Evolutionary conservation across 2,113 vertebrate genomes (phyloP), one percentile per base, ranked within the genome.

Genomic region (Apteryx owenii): DNA sequence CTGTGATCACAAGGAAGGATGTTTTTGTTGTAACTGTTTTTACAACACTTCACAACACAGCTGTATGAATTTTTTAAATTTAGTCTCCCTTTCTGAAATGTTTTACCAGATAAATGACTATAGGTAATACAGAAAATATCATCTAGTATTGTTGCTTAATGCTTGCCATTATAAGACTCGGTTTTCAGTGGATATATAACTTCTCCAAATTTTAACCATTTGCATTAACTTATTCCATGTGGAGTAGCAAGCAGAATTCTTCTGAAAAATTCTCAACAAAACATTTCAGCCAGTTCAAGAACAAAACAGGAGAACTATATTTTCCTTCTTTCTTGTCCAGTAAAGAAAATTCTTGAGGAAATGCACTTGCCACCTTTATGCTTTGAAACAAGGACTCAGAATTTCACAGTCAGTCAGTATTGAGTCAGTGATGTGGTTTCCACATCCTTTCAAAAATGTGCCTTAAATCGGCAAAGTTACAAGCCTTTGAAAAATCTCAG

Each of bases 1-100:
- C 76, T 60, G 36, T 71, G 77, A 83, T 89, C 56, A 82, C 56
- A 82, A 89, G 60, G 65, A 76, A 56, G 69, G 42, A 64, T 94
- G 79, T 70, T 93, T 90, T 53, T 73, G 40, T 66, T 73, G 53
- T 81, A 89, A 77, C 68, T 93, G 54, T 97, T 85, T 96, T 82
- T 75, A 58, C 53, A 96, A 13, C 84, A 70, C 51, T 81, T 81
- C 94, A 77, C 75, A 90, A 90, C 85, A 93, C 71, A 77, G 64
- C 68, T 95, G 51, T 71, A 93, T 78, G 68, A 58, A 38, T 86
- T 96, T 88, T 84, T 88, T 73, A 62, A 36, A 79, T 71, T 68
- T 72, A 84, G 2, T 85, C 36, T 94, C 83, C 85, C 69, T 89
- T 38, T 71, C 68, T 91, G 80, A 88, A 72, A 92, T 84, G 26